These are phyloP conservation scores for Penaeus japonicus DNA, from an alignment of 1,140 invertebrate genomes.

Conservation along the genomic window DNA sequence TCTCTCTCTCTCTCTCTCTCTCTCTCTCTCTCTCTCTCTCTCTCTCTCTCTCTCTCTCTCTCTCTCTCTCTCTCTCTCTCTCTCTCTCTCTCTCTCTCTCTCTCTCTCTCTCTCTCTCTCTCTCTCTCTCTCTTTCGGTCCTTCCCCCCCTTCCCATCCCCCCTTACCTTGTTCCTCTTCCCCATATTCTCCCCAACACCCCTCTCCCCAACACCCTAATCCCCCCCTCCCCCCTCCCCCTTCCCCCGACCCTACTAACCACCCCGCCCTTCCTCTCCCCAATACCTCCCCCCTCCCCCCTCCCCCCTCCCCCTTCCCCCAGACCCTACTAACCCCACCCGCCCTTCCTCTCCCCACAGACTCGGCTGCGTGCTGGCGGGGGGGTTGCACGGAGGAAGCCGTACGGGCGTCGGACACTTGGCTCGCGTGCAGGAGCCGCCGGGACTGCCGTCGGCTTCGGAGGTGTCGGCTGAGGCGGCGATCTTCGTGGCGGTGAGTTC, in stretches of 20 bases:
- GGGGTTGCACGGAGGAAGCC: background rate
- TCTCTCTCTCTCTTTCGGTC: background rate
- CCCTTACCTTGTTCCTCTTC: background rate
- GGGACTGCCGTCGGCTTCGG: background rate
- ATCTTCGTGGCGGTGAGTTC: constrained; percentile 21
- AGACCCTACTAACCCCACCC: background rate
- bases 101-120: too few relatives aligned
- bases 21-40: background rate
- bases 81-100: background rate
- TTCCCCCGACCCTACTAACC: too few relatives aligned
- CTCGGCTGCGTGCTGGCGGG: constrained; percentile 15
- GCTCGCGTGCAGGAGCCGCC: background rate
- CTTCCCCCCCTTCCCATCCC: background rate
- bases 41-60: background rate
- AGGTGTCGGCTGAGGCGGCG: constrained; percentile 6
- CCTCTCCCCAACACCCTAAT: background rate
- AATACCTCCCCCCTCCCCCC: background rate
- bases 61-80: background rate
- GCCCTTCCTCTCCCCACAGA: background rate
- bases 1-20: background rate
- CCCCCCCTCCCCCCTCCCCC: background rate
- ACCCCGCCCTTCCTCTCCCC: background rate
- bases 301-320: background rate
- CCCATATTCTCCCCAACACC: too few relatives aligned
- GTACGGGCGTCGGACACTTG: background rate